phyloP scores from a whole-genome alignment of 2,113 vertebrate species.

The Platysteira castanea region DNA sequence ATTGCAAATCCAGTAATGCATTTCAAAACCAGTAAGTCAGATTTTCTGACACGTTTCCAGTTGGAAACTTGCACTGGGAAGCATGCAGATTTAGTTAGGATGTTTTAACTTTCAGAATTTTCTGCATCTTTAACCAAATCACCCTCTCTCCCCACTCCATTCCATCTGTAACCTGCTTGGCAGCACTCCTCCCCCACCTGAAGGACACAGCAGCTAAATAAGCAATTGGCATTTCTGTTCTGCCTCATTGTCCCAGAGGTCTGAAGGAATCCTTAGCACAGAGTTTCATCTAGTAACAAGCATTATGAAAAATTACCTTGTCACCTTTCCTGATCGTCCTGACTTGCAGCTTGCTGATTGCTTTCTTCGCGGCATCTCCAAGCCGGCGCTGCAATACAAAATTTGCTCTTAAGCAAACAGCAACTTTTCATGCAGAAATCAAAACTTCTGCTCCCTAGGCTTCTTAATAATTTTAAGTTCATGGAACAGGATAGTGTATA shows the following conservation, averaged over 20 bases:
- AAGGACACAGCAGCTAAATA: neutral
- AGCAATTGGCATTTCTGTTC: neutral
- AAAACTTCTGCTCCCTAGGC: neutral
- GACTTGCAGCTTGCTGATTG: conserved; percentile 95
- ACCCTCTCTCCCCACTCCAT: neutral
- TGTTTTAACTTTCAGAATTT: neutral
- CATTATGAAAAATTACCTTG: conserved; percentile 80
- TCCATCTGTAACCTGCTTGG: neutral
- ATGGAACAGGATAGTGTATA: neutral
- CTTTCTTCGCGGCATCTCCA: conserved; percentile 97
- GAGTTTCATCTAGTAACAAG: neutral
- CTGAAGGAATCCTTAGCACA: neutral
- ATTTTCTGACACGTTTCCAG: neutral
- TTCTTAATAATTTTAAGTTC: neutral
- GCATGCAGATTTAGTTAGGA: neutral
- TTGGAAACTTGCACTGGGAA: neutral
- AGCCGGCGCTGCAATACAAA: conserved; percentile 87
- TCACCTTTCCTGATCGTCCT: conserved; percentile 95
- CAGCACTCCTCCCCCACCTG: neutral
- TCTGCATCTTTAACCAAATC: neutral
- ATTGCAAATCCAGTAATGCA: neutral
- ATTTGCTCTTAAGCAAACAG: conserved; percentile 33
- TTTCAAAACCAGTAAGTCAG: neutral
- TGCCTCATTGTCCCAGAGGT: neutral
- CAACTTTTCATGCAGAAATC: neutral